Percentiles rank a stretch among this genome's conserved stretches.
These are phyloP conservation scores for Periplaneta americana DNA, from an alignment of 1,140 invertebrate genomes.

Conservation along the genomic window DNA sequence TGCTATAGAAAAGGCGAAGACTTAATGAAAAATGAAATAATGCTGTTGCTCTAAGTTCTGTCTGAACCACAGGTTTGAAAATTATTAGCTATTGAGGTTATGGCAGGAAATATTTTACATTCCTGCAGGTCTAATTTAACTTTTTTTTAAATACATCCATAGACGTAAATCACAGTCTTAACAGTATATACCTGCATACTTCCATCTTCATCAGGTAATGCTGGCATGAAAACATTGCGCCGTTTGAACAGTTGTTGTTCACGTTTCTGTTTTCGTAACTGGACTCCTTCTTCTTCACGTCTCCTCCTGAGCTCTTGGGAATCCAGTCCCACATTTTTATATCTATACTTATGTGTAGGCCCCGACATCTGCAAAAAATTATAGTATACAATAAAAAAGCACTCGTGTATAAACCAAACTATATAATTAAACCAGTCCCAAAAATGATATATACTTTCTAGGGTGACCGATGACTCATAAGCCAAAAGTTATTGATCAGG, in stretches of 20 bases:
- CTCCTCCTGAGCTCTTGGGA: conserved; percentile 86
- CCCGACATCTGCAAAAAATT: conserved; percentile 55
- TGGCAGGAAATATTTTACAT: too few relatives aligned
- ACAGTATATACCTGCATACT: conserved; percentile 29
- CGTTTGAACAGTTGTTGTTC: conserved; percentile 90
- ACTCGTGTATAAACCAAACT: background rate
- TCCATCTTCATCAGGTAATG: conserved; percentile 17
- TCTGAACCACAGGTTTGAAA: too few relatives aligned
- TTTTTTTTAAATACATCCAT: too few relatives aligned
- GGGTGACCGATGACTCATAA: conserved; percentile 1
- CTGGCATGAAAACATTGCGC: conserved; percentile 63
- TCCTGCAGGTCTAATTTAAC: too few relatives aligned
- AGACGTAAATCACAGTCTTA: too few relatives aligned
- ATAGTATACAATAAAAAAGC: background rate
- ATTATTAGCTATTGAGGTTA: too few relatives aligned
- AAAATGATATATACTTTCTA: background rate
- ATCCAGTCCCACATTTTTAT: conserved; percentile 91
- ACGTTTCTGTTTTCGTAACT: conserved; percentile 90
- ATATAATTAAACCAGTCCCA: background rate
- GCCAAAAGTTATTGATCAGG: background rate
- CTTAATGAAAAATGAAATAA: too few relatives aligned
- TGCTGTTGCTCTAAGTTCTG: too few relatives aligned
- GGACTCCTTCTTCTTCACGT: conserved; percentile 94
- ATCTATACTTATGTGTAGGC: conserved; percentile 81
- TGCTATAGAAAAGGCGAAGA: too few relatives aligned